Conservation (phyloP, 2,113 vertebrate genomes). For the Hoplias malabaricus region DNA sequence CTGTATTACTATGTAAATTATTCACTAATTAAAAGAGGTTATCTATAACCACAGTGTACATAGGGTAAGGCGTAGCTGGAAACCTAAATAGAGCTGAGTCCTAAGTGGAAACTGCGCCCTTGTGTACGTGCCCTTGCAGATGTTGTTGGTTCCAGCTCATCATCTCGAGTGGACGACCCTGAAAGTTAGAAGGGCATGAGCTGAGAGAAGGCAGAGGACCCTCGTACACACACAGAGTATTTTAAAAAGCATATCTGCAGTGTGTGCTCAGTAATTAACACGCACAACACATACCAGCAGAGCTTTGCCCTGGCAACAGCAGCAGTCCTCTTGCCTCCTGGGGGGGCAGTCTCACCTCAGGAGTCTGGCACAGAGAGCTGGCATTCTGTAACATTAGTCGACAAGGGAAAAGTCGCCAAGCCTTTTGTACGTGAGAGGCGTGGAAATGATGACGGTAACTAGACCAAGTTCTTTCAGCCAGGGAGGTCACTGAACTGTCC, state of each 20-base stretch:
- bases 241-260: conserved; percentile 41
- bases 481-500: background rate
- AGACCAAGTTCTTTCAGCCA: background rate
- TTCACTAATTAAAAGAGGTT: too few species aligned
- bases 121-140: background rate
- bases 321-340: background rate
- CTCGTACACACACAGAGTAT: conserved; percentile 53
- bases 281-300: background rate
- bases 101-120: too few species aligned
- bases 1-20: too few species aligned
- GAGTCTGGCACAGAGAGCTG: background rate
- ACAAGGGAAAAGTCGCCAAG: background rate
- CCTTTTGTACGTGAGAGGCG: background rate
- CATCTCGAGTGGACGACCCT: background rate
- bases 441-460: background rate
- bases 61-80: too few species aligned
- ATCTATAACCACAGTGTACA: too few species aligned
- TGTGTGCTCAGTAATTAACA: conserved; percentile 6
- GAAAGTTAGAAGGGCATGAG: too few species aligned
- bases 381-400: conserved; percentile 10
- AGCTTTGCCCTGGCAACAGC: background rate
- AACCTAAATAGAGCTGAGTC: too few species aligned
- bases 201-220: background rate
- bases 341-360: background rate
- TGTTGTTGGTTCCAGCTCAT: background rate